Base-by-base conservation (phyloP, 2,797 vertebrate species). In the Pachyuromys duprasi region DNA sequence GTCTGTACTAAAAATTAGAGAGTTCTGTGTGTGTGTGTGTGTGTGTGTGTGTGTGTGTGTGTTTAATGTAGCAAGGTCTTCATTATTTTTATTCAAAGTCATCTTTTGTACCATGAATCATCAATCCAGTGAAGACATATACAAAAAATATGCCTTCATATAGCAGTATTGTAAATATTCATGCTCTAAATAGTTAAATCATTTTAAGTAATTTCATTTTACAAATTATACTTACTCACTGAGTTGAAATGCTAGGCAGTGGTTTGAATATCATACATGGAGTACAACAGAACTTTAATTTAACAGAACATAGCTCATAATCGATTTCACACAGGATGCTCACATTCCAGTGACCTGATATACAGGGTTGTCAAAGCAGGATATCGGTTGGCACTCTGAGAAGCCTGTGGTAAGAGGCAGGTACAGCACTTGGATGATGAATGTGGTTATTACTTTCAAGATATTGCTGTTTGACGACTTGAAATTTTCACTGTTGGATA, bases 401-500 rank as follows among this genome's bases (percentile, higher is more conserved):
- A 91, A 95, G 96, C 22, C 36, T 57, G 74, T 90, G 70, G 92
- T 65, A 82, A 94, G 90, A 93, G 69, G 33, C 70, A 97, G 94
- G 84, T 65, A 89, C 94, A 96, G 49, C 28, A 89, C 86, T 97
- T 97, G 53, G 65, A 81, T 76, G n/a, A 95, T 90, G 91, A 94
- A 92, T 60, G 45, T 22, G 93, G 67, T 86, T 69, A 93, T 86
- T 95, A 60, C 45, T 97, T 98, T 92, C 6, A 86, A 96, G 92
- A 91, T 63, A 33, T 2, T 97, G 82, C 76, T 86, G 36, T 95
- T 93, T 95, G 89, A 98, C 97, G 70, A 75, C 12, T 86, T 97
- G 75, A 96, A 93, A 74, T 87, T 22, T 93, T 95, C 98, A 78
- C 39, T 72, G 36, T 84, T 95, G 84, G 89, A 3, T 65, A n/a